Conservation (phyloP, 2,888 invertebrate genomes). For the Drosophila differens region DNA sequence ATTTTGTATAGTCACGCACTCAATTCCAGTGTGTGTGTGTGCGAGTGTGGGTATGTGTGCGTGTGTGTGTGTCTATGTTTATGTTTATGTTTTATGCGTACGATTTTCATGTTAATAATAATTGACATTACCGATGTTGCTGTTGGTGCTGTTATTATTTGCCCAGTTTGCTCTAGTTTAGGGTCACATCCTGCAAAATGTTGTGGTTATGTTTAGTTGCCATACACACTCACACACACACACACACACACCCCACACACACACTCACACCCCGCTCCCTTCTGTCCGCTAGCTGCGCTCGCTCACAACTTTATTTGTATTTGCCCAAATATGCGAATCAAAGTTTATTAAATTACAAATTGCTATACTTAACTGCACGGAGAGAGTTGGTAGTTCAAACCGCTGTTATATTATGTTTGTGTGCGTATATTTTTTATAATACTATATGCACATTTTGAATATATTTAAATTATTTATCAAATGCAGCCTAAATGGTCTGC, state of each 20-base stretch:
- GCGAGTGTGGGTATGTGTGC: neutral
- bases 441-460: neutral
- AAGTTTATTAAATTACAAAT: slow-evolving; percentile 73
- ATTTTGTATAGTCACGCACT: slow-evolving; percentile 7
- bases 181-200: slow-evolving; percentile 8
- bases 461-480: slow-evolving; percentile 16
- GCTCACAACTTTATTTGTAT: slow-evolving; percentile 47
- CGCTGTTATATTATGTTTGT: neutral
- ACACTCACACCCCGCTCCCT: neutral
- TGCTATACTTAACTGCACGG: slow-evolving; percentile 45
- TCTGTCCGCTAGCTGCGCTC: neutral
- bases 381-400: neutral
- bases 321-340: slow-evolving; percentile 62
- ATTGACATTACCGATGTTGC: slow-evolving; percentile 58
- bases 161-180: slow-evolving; percentile 26
- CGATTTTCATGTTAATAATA: slow-evolving; percentile 69
- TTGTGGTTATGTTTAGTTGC: slow-evolving; percentile 12
- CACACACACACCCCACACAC: neutral
- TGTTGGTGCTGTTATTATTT: slow-evolving; percentile 19
- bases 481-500: slow-evolving; percentile 1
- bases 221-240: neutral
- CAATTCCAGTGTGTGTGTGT: neutral
- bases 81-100: slow-evolving; percentile 35
- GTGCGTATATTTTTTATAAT: neutral
- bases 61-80: neutral